phyloP scores from a whole-genome alignment of 2,113 vertebrate genomes.

The Triplophysa siluroides region DNA sequence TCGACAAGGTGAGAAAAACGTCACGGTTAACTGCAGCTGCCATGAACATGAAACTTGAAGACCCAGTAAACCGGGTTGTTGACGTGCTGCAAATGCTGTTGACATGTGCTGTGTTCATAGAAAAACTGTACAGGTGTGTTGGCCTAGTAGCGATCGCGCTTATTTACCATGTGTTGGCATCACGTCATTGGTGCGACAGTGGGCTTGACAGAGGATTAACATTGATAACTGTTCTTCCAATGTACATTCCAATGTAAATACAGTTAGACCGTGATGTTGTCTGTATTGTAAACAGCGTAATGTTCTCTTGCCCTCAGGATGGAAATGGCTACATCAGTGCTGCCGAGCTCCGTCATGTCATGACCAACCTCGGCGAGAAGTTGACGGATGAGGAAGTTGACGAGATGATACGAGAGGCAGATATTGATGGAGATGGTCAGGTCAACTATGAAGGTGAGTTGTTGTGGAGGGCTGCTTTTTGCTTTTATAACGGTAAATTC shows the following conservation, averaged over 20 bases:
- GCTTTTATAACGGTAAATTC: neutral
- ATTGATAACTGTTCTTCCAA: too few species aligned
- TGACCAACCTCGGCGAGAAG: conserved; percentile 92
- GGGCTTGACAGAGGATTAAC: neutral
- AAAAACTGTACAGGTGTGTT: conserved; percentile 2
- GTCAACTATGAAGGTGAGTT: conserved; percentile 90
- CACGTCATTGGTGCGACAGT: neutral
- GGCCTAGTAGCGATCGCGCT: neutral
- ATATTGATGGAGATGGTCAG: conserved; percentile 88
- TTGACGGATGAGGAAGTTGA: conserved; percentile 89
- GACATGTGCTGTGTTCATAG: neutral
- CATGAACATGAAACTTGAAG: neutral
- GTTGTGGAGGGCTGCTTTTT: neutral
- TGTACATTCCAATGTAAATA: too few species aligned
- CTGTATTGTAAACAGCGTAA: neutral
- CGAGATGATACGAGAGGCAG: conserved; percentile 90
- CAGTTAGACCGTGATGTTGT: too few species aligned
- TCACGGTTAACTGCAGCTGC: neutral
- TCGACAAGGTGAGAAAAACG: conserved; percentile 80
- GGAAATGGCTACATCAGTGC: conserved; percentile 91
- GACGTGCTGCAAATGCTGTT: neutral
- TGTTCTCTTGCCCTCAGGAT: conserved; percentile 68
- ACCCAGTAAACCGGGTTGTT: neutral
- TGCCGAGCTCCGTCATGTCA: conserved; percentile 86
- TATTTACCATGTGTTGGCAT: conserved; percentile 16